Base-by-base conservation (phyloP, 64 coral and sea anemone genomes). In the Montipora efflorescens region DNA sequence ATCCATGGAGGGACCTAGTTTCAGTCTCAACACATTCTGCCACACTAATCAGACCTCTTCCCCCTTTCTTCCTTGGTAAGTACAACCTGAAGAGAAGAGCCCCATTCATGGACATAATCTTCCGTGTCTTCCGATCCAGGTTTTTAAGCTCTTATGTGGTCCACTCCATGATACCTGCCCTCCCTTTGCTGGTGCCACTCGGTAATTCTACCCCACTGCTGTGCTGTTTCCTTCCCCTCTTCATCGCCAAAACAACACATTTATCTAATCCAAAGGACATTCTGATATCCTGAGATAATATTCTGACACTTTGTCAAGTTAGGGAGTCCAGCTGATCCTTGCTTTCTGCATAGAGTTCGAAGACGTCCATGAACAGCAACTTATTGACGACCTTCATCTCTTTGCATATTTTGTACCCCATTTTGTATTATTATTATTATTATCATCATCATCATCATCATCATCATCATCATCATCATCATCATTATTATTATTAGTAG, bases 351-450 rank as follows among this genome's bases (percentile, higher is more conserved):
- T 64, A 87, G 22, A 87, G 67, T 49, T 87, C 68, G 28, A 87
- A 25, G 48, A 72, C 83, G n/a, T 72, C 83, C 83, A 87, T 87
- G 50, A 87, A 87, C 50, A 87, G 57, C 19, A 87, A 64, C 66
- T 87, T 55, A 47, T 87, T 87, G 14, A 87, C 9, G 9, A 3
- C 45, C 11, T 46, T 3, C 55, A 25, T 59, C 6, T 59, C 57
- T 59, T 59, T 59, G 57, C 12, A 8, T 8, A 59, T 6, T 59
- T 28, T 28, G 25, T 12, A 59, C 57, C 57, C 57, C 25, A 28
- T 28, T 28, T 28, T 28, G 25, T 28, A 28, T 28, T 28, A 28
- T 28, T 28, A 28, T 28, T 28, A 28, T 28, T 28, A 28, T 28
- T 28, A 28, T 28, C 1, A 28, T 28, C 1, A 28, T 28, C 1